Percentiles rank a stretch among this genome's conserved stretches.
Conservation (phyloP, 1,140 invertebrate genomes). For the Oscheius sp. region DNA sequence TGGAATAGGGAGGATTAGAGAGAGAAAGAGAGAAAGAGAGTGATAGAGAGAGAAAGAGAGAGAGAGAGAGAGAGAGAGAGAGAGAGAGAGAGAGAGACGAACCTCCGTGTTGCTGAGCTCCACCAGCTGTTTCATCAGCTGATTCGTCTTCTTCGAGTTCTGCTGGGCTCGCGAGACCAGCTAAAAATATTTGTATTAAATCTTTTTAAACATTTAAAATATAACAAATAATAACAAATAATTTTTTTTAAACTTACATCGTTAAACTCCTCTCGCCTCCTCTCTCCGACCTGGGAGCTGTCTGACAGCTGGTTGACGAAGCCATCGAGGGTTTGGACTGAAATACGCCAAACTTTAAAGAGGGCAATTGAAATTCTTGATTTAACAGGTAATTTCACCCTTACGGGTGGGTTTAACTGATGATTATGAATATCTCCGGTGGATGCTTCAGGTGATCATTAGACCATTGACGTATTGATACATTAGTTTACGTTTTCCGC, state of each 20-base stretch:
- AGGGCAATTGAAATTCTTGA: too few relatives aligned
- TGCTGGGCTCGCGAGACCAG: constrained; percentile 19
- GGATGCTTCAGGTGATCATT: too few relatives aligned
- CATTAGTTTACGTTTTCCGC: too few relatives aligned
- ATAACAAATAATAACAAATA: too few relatives aligned
- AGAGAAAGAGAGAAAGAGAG: too few relatives aligned
- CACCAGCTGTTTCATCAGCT: constrained; percentile 77
- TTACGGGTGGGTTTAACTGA: too few relatives aligned
- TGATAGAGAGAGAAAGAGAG: neutral
- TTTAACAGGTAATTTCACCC: too few relatives aligned
- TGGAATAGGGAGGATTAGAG: too few relatives aligned
- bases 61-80: neutral
- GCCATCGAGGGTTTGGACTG: constrained; percentile 21
- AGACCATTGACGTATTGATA: too few relatives aligned
- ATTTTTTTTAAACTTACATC: neutral
- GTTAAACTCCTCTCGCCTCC: constrained; percentile 27
- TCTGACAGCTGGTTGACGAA: constrained; percentile 17
- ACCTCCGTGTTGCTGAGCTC: constrained; percentile 65
- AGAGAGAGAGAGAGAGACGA: too few relatives aligned
- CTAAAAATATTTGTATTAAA: constrained; percentile 10
- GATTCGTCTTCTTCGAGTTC: constrained; percentile 86
- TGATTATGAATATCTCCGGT: too few relatives aligned
- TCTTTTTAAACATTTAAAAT: neutral
- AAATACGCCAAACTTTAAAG: neutral
- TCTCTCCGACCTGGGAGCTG: constrained; percentile 15